Evolutionary conservation across 2,797 vertebrate species (phyloP), one percentile per base, ranked within the genome.

Genomic region (Peromyscus aztecus): DNA sequence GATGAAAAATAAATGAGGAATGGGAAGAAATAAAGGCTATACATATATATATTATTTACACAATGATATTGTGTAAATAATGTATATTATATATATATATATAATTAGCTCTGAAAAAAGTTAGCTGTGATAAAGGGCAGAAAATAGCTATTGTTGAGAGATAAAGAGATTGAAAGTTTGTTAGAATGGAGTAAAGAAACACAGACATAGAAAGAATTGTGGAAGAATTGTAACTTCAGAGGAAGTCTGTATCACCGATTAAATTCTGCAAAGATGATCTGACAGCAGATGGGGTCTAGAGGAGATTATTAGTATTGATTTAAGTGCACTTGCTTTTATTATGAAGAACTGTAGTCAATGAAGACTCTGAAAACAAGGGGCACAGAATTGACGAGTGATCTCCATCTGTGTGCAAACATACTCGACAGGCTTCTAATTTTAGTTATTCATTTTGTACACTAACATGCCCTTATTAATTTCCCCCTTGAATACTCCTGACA

Each of bases 361-460:
- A 95, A 96, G 71, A 69, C 75, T 55, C 75, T 55, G 55, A 87
- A 93, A 96, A 46, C 52, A 61, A 92, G 13, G 71, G 19, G 21
- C 40, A 78, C 4, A 57, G 4, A 87, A 69, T 40, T 75, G 84
- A 71, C 34, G 14, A 89, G 59, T 95, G 52, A 59, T 31, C 93
- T 61, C 40, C 43, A 90, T 89, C 67, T 81, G 46, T 59, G 61
- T 73, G 63, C 81, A 83, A 96, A 87, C 2, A 55, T 40, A 92
- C 55, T 73, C 49, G 9, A 95, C 43, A 67, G 46, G 6, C 91
- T 97, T 95, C 91, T 92, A 57, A 96, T 94, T 87, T 92, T 81
- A 91, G 8, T 67, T 78, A 84, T 80, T 37, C 17, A 65, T 84
- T 84, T 95, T 88, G 82, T 78, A 27, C 89, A 92, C 81, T 83